Conservation (phyloP, 2,888 invertebrate genomes). For the Schrankia costaestrigalis region DNA sequence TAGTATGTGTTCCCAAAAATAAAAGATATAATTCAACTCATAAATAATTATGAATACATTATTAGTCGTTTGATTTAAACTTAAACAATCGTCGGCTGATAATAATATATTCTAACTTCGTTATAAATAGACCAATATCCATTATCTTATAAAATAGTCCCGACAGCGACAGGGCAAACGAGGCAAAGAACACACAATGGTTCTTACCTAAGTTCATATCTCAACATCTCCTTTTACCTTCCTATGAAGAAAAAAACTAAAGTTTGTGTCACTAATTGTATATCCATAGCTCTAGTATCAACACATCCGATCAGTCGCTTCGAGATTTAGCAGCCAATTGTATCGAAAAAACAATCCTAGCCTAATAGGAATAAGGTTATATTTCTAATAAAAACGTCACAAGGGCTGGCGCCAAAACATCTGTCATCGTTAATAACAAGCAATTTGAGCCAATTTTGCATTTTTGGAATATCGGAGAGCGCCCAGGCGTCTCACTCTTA, state of each 20-base stretch:
- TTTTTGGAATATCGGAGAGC: conserved; percentile 72
- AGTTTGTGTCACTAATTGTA: conserved; percentile 70
- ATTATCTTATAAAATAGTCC: neutral
- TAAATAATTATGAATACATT: too few species aligned
- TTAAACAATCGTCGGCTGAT: conserved; percentile 4
- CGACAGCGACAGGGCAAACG: neutral
- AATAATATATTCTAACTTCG: too few species aligned
- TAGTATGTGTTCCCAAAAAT: conserved; percentile 12
- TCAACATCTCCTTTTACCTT: conserved; percentile 44
- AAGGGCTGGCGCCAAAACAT: conserved; percentile 74
- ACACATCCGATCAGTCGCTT: conserved; percentile 68
- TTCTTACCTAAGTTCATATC: conserved; percentile 25
- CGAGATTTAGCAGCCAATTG: conserved; percentile 30
- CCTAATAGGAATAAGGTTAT: conserved; percentile 24
- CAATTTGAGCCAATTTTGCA: conserved; percentile 79
- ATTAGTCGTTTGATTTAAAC: too few species aligned
- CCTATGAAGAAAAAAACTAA: conserved; percentile 38
- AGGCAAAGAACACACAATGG: neutral
- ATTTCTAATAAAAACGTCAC: conserved; percentile 20
- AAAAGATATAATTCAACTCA: conserved; percentile 8
- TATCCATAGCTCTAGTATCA: conserved; percentile 72
- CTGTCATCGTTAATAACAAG: conserved; percentile 80
- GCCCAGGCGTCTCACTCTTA: conserved; percentile 68
- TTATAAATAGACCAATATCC: conserved; percentile 12
- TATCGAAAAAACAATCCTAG: conserved; percentile 33